phyloP scores from a whole-genome alignment of 2,888 invertebrate genomes.

The Rosalia funebris region DNA sequence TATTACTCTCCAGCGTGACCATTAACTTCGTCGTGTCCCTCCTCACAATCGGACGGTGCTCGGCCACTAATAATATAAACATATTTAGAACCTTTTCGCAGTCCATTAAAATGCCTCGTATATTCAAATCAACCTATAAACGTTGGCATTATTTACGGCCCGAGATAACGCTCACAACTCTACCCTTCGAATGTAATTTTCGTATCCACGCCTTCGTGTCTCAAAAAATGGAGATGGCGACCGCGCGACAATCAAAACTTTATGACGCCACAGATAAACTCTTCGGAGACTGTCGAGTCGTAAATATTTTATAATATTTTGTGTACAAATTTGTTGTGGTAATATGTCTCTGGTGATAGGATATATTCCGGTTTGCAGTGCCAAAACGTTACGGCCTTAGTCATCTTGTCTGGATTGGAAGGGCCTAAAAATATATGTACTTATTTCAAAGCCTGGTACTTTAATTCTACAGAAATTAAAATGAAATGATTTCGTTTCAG shows the following conservation, averaged over 20 bases:
- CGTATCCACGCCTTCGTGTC: not conserved
- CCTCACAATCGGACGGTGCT: not conserved
- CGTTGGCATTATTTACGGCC: conserved; percentile 15
- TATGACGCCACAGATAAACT: conserved; percentile 3
- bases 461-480: too few relatives aligned
- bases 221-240: conserved; percentile 2
- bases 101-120: conserved; percentile 17
- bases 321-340: not conserved
- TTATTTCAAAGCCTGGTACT: too few relatives aligned
- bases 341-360: too few relatives aligned
- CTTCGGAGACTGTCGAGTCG: not conserved
- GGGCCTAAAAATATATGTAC: too few relatives aligned
- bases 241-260: conserved; percentile 8
- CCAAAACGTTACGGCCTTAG: too few relatives aligned
- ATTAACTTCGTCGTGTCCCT: not conserved
- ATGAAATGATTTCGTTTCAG: too few relatives aligned
- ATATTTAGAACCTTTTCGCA: conserved; percentile 21
- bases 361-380: too few relatives aligned
- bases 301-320: not conserved
- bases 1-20: too few relatives aligned
- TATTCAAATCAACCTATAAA: conserved; percentile 12
- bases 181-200: conserved; percentile 9
- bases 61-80: conserved; percentile 17
- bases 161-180: conserved; percentile 8
- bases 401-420: too few relatives aligned